phyloP scores from a whole-genome alignment of 2,797 vertebrate genomes.

The Eurystomus glaucurus region DNA sequence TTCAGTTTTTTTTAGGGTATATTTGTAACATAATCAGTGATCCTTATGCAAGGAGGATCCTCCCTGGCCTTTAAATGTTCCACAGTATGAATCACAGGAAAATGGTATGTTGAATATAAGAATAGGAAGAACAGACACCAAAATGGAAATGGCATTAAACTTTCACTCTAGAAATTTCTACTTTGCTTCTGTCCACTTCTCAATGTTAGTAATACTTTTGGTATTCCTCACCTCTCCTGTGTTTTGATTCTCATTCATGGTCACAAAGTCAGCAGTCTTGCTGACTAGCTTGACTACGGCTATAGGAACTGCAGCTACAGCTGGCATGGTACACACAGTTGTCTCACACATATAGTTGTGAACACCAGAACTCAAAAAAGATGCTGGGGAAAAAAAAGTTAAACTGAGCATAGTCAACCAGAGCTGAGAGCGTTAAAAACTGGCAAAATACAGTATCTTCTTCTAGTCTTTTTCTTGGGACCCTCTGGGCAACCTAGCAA shows the following conservation, averaged over 20 bases:
- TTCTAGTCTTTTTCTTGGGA: neutral
- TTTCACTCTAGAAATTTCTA: neutral
- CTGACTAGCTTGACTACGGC: neutral
- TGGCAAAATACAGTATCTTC: neutral
- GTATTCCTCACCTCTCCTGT: neutral
- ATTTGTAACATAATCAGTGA: neutral
- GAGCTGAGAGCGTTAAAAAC: neutral
- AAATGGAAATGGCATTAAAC: neutral
- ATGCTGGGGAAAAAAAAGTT: neutral
- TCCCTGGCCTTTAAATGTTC: neutral
- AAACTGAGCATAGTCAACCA: neutral
- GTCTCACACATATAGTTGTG: fast-evolving
- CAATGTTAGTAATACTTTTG: neutral
- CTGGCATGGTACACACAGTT: neutral
- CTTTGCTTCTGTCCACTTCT: neutral
- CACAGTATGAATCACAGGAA: neutral
- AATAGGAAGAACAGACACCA: neutral
- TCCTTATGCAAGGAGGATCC: neutral
- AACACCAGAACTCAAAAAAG: neutral
- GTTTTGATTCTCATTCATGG: neutral
- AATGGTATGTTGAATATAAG: neutral
- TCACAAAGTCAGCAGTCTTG: neutral
- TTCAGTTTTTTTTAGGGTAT: neutral
- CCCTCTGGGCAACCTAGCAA: neutral
- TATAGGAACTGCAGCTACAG: neutral